phyloP scores from a whole-genome alignment of 2,113 vertebrate genomes.

The Cyprinodon tularosa region DNA sequence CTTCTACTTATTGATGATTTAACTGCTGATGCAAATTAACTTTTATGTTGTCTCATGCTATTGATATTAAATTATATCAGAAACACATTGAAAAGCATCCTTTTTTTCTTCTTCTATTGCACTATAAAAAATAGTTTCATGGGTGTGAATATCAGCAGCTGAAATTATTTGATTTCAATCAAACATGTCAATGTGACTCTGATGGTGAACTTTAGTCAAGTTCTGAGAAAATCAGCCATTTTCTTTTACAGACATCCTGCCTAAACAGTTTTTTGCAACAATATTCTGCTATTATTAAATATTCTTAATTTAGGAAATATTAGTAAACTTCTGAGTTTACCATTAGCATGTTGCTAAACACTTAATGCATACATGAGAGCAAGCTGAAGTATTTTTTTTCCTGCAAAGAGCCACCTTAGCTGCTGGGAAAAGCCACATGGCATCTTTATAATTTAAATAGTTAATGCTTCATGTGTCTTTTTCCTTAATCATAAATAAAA shows the following conservation, averaged over 20 bases:
- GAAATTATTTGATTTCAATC: not conserved
- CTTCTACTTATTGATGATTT: not conserved
- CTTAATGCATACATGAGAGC: too few relatives aligned
- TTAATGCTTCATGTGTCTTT: not conserved
- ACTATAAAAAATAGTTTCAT: not conserved
- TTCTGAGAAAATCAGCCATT: not conserved
- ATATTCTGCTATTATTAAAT: too few relatives aligned
- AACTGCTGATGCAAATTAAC: not conserved
- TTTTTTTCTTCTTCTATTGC: not conserved
- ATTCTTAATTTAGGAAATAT: too few relatives aligned
- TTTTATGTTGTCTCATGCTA: not conserved
- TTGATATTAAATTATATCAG: not conserved
- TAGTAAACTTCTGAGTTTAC: too few relatives aligned
- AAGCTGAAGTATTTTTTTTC: too few relatives aligned
- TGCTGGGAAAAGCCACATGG: not conserved
- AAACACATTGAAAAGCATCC: not conserved
- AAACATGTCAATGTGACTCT: not conserved
- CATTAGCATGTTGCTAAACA: too few relatives aligned
- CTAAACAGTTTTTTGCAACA: not conserved
- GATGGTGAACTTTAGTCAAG: not conserved
- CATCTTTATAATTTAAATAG: not conserved
- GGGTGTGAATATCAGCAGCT: not conserved
- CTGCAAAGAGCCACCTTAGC: not conserved
- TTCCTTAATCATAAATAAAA: not conserved
- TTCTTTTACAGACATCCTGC: not conserved